phyloP scores from a whole-genome alignment of 64 coral and sea anemone species.

The Hydrozoanthus tunicans region DNA sequence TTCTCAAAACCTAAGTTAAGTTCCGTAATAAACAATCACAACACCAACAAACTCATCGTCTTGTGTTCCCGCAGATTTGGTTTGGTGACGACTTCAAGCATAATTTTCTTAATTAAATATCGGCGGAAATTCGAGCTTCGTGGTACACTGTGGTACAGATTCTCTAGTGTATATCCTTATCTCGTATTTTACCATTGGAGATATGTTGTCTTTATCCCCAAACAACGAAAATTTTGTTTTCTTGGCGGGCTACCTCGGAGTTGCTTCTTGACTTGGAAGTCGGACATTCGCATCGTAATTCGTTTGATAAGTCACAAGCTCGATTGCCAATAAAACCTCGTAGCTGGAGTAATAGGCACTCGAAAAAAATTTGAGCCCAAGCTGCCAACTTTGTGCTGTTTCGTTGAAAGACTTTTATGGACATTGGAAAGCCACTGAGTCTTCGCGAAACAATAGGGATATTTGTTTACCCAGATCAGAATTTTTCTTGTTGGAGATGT shows the following conservation, averaged over 20 bases:
- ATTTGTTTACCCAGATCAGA: constrained; percentile 17
- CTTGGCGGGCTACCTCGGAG: neutral
- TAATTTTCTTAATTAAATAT: neutral
- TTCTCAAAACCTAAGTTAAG: neutral
- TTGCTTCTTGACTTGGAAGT: neutral
- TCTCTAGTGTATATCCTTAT: neutral
- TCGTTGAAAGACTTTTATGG: neutral
- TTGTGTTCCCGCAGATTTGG: neutral
- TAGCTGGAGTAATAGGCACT: neutral
- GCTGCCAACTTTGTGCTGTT: neutral
- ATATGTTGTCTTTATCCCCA: neutral
- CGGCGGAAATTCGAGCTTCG: neutral
- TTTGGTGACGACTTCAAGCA: neutral
- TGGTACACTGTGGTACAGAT: neutral
- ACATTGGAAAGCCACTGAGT: constrained; percentile 2
- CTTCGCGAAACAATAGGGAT: neutral
- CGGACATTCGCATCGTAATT: neutral
- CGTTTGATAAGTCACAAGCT: neutral
- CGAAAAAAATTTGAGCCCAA: neutral
- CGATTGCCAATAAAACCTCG: constrained; percentile 25
- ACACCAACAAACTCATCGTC: neutral
- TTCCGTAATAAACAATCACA: neutral
- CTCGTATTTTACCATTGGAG: constrained; percentile 1
- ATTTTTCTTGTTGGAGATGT: constrained; percentile 40
- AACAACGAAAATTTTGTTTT: neutral